Evolutionary conservation across 2,888 invertebrate species (phyloP).

Genomic region (Lasioglossum malachurum): DNA sequence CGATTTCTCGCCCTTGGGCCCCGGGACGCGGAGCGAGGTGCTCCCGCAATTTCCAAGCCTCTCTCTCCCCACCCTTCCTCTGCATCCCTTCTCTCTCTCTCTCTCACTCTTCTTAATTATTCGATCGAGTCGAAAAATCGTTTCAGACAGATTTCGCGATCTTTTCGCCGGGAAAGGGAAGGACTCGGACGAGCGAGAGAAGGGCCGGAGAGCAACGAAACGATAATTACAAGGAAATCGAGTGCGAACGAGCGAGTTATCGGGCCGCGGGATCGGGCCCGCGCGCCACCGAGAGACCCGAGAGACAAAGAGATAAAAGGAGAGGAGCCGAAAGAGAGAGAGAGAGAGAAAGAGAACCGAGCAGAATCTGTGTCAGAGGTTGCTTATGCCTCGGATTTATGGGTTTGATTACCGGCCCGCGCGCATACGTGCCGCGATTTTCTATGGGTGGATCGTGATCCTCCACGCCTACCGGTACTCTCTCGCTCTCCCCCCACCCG

Average conservation of each 20-base stretch:
- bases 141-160: not conserved
- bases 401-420: slow-evolving; percentile 77
- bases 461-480: slow-evolving; percentile 77
- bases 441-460: slow-evolving; percentile 81
- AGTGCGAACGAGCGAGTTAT: slow-evolving; percentile 67
- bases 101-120: not conserved
- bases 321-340: not conserved
- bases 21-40: slow-evolving; percentile 18
- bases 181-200: not conserved
- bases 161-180: not conserved
- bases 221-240: slow-evolving; percentile 72
- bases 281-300: slow-evolving; percentile 38
- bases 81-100: too few relatives aligned
- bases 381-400: slow-evolving; percentile 80
- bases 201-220: slow-evolving; percentile 10
- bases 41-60: slow-evolving; percentile 59
- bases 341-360: not conserved
- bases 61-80: not conserved
- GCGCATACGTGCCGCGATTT: slow-evolving; percentile 75
- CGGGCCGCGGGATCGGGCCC: slow-evolving; percentile 43
- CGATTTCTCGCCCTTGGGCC: slow-evolving; percentile 59
- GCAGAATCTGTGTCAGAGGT: slow-evolving; percentile 77
- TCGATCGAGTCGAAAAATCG: not conserved
- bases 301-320: slow-evolving; percentile 17
- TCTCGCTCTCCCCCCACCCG: slow-evolving; percentile 61